Conservation (phyloP, 1,140 invertebrate species). For the Orius laevigatus region DNA sequence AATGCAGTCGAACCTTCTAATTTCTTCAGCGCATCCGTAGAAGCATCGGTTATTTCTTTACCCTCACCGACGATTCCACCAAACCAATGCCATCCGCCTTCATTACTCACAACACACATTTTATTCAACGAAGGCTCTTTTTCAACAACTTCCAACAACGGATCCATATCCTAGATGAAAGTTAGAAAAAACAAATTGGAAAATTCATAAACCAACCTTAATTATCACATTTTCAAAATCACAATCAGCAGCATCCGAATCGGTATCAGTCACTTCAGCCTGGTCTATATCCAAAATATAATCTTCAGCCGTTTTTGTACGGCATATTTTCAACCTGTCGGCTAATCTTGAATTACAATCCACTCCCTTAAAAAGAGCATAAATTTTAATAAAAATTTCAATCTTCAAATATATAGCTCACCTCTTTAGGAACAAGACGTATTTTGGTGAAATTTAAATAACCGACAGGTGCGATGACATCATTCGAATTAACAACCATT, state of each 20-base stretch:
- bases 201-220: slow-evolving; percentile 4
- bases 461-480: slow-evolving; percentile 82
- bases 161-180: slow-evolving; percentile 8
- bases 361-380: slow-evolving; percentile 10
- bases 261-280: slow-evolving; percentile 13
- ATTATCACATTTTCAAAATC: slow-evolving; percentile 3
- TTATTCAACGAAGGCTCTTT: slow-evolving; percentile 6
- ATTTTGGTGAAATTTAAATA: slow-evolving; percentile 78
- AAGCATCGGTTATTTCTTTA: slow-evolving; percentile 34
- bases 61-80: slow-evolving; percentile 48
- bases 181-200: slow-evolving; percentile 3
- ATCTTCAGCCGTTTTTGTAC: slow-evolving; percentile 19
- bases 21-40: slow-evolving; percentile 49
- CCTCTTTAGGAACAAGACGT: slow-evolving; percentile 51
- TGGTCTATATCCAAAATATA: slow-evolving; percentile 21
- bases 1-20: slow-evolving; percentile 51
- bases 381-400: too few species aligned
- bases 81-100: slow-evolving; percentile 64
- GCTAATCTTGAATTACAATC: slow-evolving; percentile 11
- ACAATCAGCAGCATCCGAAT: slow-evolving; percentile 8
- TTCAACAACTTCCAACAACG: slow-evolving; percentile 12
- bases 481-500: slow-evolving; percentile 72
- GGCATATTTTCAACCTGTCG: slow-evolving; percentile 15
- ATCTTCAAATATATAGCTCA: slow-evolving; percentile 22
- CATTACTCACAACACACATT: slow-evolving; percentile 28